phyloP scores from a whole-genome alignment of 2,113 vertebrate genomes.

The Phycodurus eques region DNA sequence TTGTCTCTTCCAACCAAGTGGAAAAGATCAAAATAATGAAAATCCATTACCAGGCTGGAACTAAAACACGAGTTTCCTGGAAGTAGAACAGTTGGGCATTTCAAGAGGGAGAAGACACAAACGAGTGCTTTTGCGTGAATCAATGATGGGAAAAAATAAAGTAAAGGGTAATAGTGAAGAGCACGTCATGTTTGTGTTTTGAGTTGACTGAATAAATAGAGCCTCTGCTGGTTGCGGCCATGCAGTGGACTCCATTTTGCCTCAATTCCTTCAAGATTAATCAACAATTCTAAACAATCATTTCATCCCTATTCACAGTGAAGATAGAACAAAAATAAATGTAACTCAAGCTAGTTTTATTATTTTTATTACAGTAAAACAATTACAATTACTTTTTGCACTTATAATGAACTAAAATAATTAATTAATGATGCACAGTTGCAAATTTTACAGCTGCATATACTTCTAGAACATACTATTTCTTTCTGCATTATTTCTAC shows the following conservation, averaged over 20 bases:
- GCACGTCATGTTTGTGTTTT: background rate
- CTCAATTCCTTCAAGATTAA: background rate
- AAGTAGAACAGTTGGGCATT: background rate
- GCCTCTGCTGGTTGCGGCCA: background rate
- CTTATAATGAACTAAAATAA: background rate
- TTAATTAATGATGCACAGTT: too few relatives aligned
- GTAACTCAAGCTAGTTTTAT: too few relatives aligned
- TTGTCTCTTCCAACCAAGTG: constrained; percentile 27
- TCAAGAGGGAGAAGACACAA: background rate
- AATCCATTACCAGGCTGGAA: constrained; percentile 14
- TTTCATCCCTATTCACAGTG: background rate
- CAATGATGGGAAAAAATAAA: background rate
- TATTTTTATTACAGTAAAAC: too few relatives aligned
- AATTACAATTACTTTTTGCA: background rate
- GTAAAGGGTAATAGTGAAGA: background rate
- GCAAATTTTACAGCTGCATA: too few relatives aligned
- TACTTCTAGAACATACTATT: too few relatives aligned
- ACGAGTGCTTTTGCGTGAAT: background rate
- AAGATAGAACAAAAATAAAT: background rate
- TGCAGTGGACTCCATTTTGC: background rate
- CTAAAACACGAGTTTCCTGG: constrained; percentile 20
- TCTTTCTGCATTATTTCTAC: too few relatives aligned
- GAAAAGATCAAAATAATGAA: constrained; percentile 33
- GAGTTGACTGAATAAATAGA: background rate
- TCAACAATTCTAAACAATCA: background rate